Conservation (phyloP, 2,888 invertebrate genomes). For the Sepioteuthis lessoniana region DNA sequence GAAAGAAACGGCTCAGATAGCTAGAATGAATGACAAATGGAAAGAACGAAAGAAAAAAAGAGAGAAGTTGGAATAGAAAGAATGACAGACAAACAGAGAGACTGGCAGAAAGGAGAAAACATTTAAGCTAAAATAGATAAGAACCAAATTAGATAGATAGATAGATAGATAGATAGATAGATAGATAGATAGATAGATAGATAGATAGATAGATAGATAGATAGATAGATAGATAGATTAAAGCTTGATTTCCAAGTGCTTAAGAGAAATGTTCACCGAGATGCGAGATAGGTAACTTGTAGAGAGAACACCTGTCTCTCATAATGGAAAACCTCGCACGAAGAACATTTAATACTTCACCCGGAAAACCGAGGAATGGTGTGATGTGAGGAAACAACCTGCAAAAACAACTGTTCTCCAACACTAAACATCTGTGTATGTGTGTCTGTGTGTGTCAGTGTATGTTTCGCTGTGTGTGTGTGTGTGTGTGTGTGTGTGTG, state of each 20-base stretch:
- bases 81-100: too few relatives aligned
- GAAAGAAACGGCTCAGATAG: too few relatives aligned
- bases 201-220: too few relatives aligned
- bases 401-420: background rate
- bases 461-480: too few relatives aligned
- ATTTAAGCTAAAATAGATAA: too few relatives aligned
- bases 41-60: too few relatives aligned
- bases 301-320: background rate
- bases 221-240: too few relatives aligned
- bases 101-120: too few relatives aligned
- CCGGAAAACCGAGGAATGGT: background rate
- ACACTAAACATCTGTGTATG: background rate
- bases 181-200: background rate
- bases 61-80: too few relatives aligned
- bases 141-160: background rate
- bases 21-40: too few relatives aligned
- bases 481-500: background rate
- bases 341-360: background rate
- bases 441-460: background rate
- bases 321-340: background rate
- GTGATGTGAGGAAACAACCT: background rate
- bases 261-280: background rate
- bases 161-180: background rate
- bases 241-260: background rate
- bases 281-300: background rate